A percentile compares a stretch with the other conserved stretches of the same genome.
These are phyloP conservation scores for Seriola quinqueradiata DNA, from an alignment of 2,113 vertebrate species.

Conservation along the genomic window DNA sequence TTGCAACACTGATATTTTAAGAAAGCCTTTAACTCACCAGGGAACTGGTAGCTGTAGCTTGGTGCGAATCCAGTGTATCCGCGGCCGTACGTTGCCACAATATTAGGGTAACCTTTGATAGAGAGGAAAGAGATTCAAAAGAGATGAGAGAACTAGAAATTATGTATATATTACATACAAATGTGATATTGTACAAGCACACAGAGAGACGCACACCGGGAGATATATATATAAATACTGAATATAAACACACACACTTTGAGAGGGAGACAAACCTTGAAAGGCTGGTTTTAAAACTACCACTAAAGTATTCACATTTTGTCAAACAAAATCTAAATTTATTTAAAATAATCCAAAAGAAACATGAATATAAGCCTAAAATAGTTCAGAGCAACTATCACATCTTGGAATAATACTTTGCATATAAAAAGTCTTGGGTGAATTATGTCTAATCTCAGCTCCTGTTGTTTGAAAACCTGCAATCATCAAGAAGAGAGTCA, in stretches of 20 bases:
- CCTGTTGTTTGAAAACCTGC: conserved; percentile 11
- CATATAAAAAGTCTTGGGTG: neutral
- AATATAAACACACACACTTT: neutral
- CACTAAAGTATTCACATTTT: neutral
- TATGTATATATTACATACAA: neutral
- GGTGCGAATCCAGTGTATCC: conserved; percentile 99
- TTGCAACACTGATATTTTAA: conserved; percentile 57
- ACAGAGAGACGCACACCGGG: conserved; percentile 3
- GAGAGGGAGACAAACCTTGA: neutral
- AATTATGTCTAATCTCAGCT: neutral
- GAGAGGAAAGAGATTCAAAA: conserved; percentile 39
- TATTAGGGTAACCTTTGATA: conserved; percentile 96
- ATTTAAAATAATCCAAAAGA: conserved; percentile 24
- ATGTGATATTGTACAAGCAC: neutral
- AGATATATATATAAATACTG: no score
- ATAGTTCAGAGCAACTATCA: neutral
- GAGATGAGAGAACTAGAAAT: conserved; percentile 4
- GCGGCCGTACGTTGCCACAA: conserved; percentile 97
- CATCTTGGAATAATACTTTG: conserved; percentile 6
- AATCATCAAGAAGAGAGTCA: conserved; percentile 34
- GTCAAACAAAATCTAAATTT: conserved; percentile 23
- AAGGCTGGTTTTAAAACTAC: conserved; percentile 4
- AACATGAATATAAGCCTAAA: conserved; percentile 20
- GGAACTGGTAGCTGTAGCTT: conserved; percentile 99
- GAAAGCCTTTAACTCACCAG: conserved; percentile 88